Conservation (phyloP, 2,113 vertebrate species). For the Hippocampus abdominalis region DNA sequence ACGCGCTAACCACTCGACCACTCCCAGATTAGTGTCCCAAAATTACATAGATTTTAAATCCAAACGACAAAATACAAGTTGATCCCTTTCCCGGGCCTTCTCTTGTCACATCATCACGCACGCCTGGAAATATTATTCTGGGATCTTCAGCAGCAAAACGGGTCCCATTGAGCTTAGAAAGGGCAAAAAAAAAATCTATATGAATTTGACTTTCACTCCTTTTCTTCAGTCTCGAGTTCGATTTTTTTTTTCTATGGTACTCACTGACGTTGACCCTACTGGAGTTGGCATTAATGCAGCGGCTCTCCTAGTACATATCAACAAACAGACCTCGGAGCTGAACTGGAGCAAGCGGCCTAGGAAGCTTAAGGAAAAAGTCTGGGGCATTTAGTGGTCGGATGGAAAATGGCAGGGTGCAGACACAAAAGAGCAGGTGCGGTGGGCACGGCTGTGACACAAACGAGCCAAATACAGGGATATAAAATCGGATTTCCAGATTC, state of each 20-base stretch:
- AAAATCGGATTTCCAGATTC: constrained; percentile 77
- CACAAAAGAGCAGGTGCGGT: constrained; percentile 15
- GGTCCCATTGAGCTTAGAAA: no score
- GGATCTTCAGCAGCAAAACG: no score
- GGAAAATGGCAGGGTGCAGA: constrained; percentile 12
- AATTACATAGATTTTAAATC: no score
- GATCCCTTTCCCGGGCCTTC: no score
- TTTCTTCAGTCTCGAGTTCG: not conserved
- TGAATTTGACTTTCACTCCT: no score
- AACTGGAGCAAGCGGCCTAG: constrained; percentile 4
- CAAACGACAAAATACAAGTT: no score
- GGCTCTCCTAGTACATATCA: constrained; percentile 6
- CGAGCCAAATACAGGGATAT: constrained; percentile 61
- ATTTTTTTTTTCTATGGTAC: not conserved
- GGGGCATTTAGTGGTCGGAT: constrained; percentile 13
- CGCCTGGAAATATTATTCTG: no score
- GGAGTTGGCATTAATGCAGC: constrained; percentile 5
- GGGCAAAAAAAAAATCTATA: no score
- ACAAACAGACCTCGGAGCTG: constrained; percentile 9
- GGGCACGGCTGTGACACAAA: constrained; percentile 13
- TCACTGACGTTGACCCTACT: constrained; percentile 5
- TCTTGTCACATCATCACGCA: no score
- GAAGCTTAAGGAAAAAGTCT: constrained; percentile 7
- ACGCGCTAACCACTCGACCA: no score
- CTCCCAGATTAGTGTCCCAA: no score